phyloP scores from a whole-genome alignment of 30 jellyfish, hydroid and myxozoan genomes.

The Phacellophora camtschatica region DNA sequence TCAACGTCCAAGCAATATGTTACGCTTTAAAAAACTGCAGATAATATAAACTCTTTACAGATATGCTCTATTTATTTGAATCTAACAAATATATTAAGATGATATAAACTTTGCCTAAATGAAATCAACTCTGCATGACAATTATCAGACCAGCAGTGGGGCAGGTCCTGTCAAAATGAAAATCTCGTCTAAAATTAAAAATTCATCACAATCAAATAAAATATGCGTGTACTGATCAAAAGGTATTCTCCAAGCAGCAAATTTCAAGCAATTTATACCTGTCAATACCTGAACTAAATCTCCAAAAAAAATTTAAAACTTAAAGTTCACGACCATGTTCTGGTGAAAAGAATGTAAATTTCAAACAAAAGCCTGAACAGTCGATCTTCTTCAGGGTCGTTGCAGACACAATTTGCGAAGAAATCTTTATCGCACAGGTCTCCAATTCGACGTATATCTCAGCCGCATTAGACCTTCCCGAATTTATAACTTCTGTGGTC shows the following conservation, averaged over 20 bases:
- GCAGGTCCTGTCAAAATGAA: slow-evolving; percentile 39
- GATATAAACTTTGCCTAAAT: slow-evolving; percentile 56
- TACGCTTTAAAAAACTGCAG: slow-evolving; percentile 58
- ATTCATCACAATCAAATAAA: slow-evolving; percentile 14
- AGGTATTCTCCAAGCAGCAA: background rate
- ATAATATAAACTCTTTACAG: slow-evolving; percentile 64
- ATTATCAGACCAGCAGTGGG: slow-evolving; percentile 24
- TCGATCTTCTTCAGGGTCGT: too few relatives aligned
- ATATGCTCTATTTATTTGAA: slow-evolving; percentile 43
- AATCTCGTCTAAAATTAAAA: background rate
- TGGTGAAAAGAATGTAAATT: too few relatives aligned
- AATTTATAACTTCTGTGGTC: too few relatives aligned
- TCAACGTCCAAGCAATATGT: slow-evolving; percentile 65
- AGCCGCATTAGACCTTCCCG: too few relatives aligned
- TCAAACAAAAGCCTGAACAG: too few relatives aligned
- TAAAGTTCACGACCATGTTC: too few relatives aligned
- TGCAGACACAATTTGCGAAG: too few relatives aligned
- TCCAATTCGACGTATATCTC: too few relatives aligned
- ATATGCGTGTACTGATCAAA: background rate
- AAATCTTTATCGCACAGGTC: too few relatives aligned
- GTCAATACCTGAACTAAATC: too few relatives aligned
- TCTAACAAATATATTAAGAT: slow-evolving; percentile 60
- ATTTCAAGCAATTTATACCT: too few relatives aligned
- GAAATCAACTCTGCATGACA: slow-evolving; percentile 23
- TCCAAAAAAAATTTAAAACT: too few relatives aligned